These are phyloP conservation scores for Eueides isabella DNA, from an alignment of 1,140 invertebrate species.

Conservation along the genomic window DNA sequence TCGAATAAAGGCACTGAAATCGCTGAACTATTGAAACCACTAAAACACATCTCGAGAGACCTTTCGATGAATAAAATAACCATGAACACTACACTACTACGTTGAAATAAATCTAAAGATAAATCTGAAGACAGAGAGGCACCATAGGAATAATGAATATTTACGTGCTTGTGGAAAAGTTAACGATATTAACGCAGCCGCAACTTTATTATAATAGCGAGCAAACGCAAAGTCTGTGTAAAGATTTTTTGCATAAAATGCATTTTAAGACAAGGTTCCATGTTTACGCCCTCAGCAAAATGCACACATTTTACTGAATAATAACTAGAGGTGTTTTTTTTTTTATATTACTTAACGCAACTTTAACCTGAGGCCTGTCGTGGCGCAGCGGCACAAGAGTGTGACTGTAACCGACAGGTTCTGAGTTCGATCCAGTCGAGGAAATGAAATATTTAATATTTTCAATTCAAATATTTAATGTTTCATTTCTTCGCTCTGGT, in stretches of 20 bases:
- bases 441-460: too few species aligned
- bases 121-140: background rate
- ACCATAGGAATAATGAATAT: constrained; percentile 28
- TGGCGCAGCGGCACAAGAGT: too few species aligned
- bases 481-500: too few species aligned
- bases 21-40: background rate
- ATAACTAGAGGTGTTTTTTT: constrained; percentile 20
- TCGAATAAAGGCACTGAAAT: background rate
- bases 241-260: constrained; percentile 40
- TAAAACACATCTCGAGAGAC: constrained; percentile 2
- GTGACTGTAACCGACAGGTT: too few species aligned
- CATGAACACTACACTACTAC: constrained; percentile 7
- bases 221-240: constrained; percentile 31
- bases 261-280: constrained; percentile 37
- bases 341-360: constrained; percentile 14
- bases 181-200: constrained; percentile 30
- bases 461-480: too few species aligned
- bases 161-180: constrained; percentile 25
- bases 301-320: constrained; percentile 21
- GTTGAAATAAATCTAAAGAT: constrained; percentile 2
- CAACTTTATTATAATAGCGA: constrained; percentile 39
- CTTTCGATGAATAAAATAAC: constrained; percentile 6
- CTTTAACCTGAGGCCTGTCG: too few species aligned
- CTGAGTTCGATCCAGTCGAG: too few species aligned
- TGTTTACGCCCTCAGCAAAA: constrained; percentile 29